Evolutionary conservation across 2,888 invertebrate genomes (phyloP), one percentile per base, ranked within the genome.

Genomic region (Melieria picta): DNA sequence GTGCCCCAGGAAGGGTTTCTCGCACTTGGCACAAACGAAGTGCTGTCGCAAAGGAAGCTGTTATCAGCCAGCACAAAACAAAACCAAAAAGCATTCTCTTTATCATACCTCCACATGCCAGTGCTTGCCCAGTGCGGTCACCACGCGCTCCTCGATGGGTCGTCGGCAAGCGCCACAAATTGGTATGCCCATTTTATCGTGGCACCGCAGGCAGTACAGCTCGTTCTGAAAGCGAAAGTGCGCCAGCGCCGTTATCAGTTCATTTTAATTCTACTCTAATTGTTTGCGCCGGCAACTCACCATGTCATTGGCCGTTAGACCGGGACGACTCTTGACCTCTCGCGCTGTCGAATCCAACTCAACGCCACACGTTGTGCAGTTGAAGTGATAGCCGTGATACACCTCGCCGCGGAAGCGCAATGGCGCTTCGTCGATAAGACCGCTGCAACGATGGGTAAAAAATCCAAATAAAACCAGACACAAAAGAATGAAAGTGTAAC

Each of bases 141-240:
- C 98, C 46, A 99, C 98, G 73, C 99, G 90, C 87, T 99, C 99
- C 87, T 99, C 99, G 78, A 99, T 99, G 1, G 99, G 99, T 46
- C 99, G 93, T 66, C 99, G 93, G 86, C 99, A 99, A 66, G 99
- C 99, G 47, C 99, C 99, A 87, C 99, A 99, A 80, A 99, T 99
- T n/a, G 99, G 99, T 77, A 99, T 98, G 46, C 99, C 99, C 98
- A 99, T 99, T 89, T 99, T 98, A 87, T 99, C 99, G 84, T 99
- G 98, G 85, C 99, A 99, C 69, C 99, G 92, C 77, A 99, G 90
- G 85, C 99, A 99, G 88, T 98, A 99, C 69, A 99, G 88, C 82
- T 99, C 98, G 84, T 96, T 96, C 94, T 93, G 46, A 16, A 67
- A 57, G 66, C 30, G 30, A 30, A 30, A 30, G 30, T 30, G 2